These are phyloP conservation scores for Thymelicus lineola DNA, from an alignment of 2,888 invertebrate genomes.

Conservation along the genomic window DNA sequence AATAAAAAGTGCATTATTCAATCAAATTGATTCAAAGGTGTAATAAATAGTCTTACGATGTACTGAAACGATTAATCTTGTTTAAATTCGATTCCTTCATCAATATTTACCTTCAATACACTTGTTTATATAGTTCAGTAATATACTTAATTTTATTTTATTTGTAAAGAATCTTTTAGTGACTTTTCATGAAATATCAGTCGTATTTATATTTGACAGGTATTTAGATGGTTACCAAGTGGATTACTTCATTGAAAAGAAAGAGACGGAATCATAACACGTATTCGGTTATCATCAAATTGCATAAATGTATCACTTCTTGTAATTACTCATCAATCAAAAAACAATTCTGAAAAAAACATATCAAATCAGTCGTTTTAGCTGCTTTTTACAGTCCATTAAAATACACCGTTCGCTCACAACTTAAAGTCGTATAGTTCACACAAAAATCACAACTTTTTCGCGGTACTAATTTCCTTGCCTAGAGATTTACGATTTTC, in stretches of 20 bases:
- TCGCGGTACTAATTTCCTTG: constrained; percentile 68
- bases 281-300: background rate
- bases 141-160: too few relatives aligned
- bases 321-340: constrained; percentile 9
- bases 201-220: too few relatives aligned
- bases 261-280: background rate
- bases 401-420: background rate
- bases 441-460: constrained; percentile 55
- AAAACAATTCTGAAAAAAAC: background rate
- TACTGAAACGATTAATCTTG: too few relatives aligned
- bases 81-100: too few relatives aligned
- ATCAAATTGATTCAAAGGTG: too few relatives aligned
- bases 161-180: too few relatives aligned
- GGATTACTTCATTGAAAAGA: background rate
- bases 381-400: background rate
- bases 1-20: too few relatives aligned
- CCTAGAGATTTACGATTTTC: constrained; percentile 85
- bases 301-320: background rate
- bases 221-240: too few relatives aligned
- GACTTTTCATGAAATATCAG: too few relatives aligned
- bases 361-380: constrained; percentile 30
- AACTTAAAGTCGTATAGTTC: background rate
- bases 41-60: too few relatives aligned
- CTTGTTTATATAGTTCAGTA: too few relatives aligned
- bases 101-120: too few relatives aligned